phyloP scores from a whole-genome alignment of 2,888 invertebrate genomes.

The Ferrisia virgata region DNA sequence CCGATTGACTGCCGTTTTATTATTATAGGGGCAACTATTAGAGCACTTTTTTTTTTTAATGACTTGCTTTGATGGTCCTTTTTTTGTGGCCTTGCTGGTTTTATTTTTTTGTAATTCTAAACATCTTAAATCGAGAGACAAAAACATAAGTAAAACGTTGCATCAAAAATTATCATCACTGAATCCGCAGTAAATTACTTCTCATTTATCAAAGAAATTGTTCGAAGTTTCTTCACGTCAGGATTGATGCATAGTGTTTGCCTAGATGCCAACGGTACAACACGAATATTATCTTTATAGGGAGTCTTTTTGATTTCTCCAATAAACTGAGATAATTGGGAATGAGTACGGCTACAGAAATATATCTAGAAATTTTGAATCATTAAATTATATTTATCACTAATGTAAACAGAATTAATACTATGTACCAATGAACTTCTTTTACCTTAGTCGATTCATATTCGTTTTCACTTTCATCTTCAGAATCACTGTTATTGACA shows the following conservation, averaged over 20 bases:
- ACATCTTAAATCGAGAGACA: constrained; percentile 60
- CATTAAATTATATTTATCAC: neutral
- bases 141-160: constrained; percentile 48
- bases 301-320: constrained; percentile 82
- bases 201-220: constrained; percentile 82
- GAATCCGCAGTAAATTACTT: too few relatives aligned
- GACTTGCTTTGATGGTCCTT: constrained; percentile 60
- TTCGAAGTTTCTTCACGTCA: constrained; percentile 69
- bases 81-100: constrained; percentile 58
- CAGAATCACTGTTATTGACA: constrained; percentile 50
- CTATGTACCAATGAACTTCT: neutral
- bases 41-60: constrained; percentile 61
- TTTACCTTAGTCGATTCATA: constrained; percentile 31
- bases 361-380: constrained; percentile 64
- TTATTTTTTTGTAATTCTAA: constrained; percentile 73
- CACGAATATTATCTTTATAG: constrained; percentile 67
- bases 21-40: constrained; percentile 68
- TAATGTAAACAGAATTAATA: neutral
- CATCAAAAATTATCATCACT: too few relatives aligned
- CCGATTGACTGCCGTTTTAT: constrained; percentile 61
- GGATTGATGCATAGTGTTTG: constrained; percentile 89
- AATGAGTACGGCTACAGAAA: constrained; percentile 95
- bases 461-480: constrained; percentile 47
- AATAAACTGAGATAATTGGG: constrained; percentile 93
- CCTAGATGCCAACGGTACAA: constrained; percentile 83